Base-by-base conservation (phyloP, 2,113 vertebrate genomes). In the Amia ocellicauda region DNA sequence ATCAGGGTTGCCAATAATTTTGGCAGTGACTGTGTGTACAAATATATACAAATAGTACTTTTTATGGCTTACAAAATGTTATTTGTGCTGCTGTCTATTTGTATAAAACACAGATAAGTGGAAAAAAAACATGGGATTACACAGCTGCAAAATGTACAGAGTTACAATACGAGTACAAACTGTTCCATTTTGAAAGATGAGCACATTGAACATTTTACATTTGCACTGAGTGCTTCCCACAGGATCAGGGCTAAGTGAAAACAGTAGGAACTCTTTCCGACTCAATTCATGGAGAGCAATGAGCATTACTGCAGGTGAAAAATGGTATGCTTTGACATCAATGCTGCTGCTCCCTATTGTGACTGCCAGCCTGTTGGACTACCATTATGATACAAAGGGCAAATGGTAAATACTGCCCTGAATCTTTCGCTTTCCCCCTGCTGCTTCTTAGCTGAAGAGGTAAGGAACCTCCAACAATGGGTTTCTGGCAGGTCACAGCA, bases 211-310 rank as follows among this genome's bases (percentile, higher is more conserved):
- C 43, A 14, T 16, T 36, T 36, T 36, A 36, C 31, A 36, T 36
- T 36, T 36, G 31, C 2, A 11, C 31, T 36, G 31, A 36, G 31
- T 36, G 31, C 31, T 36, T 36, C 31, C 31, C 31, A 36, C 31
- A 47, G 43, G 43, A n/a, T 47, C 7, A 14, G n/a, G 13, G 13
- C 43, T 47, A n/a, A 47, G n/a, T 47, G n/a, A 17, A n/a, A 47
- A 47, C 43, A 47, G 43, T 47, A 47, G 43, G 43, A 47, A 47
- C 43, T 47, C 43, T 47, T 13, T n/a, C n/a, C n/a, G 14, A n/a
- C 43, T n/a, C 43, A 47, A 17, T n/a, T 17, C 13, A 47, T 47
- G 16, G 13, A 17, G 14, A 14, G n/a, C 13, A 47, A 47, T 36
- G n/a, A 47, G 43, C 14, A 16, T n/a, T 47, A 47, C 3, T 14